These are phyloP conservation scores for Antheraea mylitta DNA, from an alignment of 1,140 invertebrate genomes.

Conservation along the genomic window DNA sequence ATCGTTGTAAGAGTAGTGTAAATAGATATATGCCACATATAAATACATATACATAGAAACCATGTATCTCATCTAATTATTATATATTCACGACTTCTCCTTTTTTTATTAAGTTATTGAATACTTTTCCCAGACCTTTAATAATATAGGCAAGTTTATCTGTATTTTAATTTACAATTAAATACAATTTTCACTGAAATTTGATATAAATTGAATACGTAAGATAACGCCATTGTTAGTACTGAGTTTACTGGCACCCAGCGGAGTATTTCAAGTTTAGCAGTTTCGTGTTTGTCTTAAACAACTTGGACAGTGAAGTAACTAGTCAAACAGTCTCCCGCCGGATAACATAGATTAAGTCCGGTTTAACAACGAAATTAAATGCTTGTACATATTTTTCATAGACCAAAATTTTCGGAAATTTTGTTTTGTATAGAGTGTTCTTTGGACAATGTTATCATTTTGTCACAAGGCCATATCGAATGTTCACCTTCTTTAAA, in stretches of 20 bases:
- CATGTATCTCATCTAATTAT: too few species aligned
- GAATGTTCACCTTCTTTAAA: too few species aligned
- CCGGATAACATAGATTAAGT: constrained; percentile 34
- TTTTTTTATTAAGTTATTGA: too few species aligned
- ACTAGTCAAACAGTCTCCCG: constrained; percentile 49
- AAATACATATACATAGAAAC: too few species aligned
- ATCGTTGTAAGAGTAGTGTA: too few species aligned
- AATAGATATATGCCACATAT: too few species aligned
- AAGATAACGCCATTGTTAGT: constrained; percentile 44
- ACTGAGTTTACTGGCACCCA: constrained; percentile 26
- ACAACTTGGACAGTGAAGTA: constrained; percentile 63
- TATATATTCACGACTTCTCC: too few species aligned
- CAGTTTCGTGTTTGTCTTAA: constrained; percentile 64
- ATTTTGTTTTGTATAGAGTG: not conserved
- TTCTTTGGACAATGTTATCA: too few species aligned
- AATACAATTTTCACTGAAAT: not conserved
- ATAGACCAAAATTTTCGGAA: not conserved
- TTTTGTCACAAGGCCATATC: too few species aligned
- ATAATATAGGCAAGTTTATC: too few species aligned
- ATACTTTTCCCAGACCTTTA: too few species aligned
- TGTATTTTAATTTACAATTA: too few species aligned
- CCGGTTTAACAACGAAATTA: constrained; percentile 45
- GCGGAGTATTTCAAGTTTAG: constrained; percentile 40
- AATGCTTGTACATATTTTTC: constrained; percentile 38
- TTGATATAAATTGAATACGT: constrained; percentile 15